phyloP scores from a whole-genome alignment of 2,113 vertebrate species.

The Melanerpes formicivorus region DNA sequence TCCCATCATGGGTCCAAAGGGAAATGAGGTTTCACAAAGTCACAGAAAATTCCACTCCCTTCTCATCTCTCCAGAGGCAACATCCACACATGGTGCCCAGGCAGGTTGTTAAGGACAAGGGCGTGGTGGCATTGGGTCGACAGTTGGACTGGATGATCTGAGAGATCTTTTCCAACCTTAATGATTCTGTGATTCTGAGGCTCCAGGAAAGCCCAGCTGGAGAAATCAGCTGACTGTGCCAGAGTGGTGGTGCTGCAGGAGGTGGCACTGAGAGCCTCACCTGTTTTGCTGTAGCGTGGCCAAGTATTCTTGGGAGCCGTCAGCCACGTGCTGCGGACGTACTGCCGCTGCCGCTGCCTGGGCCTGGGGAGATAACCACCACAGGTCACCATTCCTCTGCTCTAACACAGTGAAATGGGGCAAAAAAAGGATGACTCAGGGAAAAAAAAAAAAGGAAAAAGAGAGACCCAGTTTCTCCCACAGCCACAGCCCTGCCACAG shows the following conservation, averaged over 20 bases:
- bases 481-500: background rate
- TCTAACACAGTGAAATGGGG: background rate
- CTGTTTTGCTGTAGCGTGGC: conserved; percentile 93
- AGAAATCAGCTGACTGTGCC: rapidly evolving
- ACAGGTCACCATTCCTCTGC: background rate
- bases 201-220: background rate
- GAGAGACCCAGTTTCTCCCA: background rate
- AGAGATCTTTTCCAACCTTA: background rate
- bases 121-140: background rate
- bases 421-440: background rate
- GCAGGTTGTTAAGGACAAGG: rapidly evolving
- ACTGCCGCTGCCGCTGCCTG: conserved; percentile 87
- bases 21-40: rapidly evolving
- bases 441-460: too few relatives aligned
- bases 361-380: conserved; percentile 72
- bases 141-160: background rate
- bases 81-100: background rate
- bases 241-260: rapidly evolving
- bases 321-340: conserved; percentile 90
- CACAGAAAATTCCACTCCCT: background rate
- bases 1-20: background rate
- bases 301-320: conserved; percentile 89
- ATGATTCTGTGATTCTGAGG: background rate
- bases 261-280: conserved; percentile 64
- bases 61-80: background rate